These are phyloP conservation scores for Peromyscus nudipes DNA, from an alignment of 2,797 vertebrate genomes.

Conservation along the genomic window DNA sequence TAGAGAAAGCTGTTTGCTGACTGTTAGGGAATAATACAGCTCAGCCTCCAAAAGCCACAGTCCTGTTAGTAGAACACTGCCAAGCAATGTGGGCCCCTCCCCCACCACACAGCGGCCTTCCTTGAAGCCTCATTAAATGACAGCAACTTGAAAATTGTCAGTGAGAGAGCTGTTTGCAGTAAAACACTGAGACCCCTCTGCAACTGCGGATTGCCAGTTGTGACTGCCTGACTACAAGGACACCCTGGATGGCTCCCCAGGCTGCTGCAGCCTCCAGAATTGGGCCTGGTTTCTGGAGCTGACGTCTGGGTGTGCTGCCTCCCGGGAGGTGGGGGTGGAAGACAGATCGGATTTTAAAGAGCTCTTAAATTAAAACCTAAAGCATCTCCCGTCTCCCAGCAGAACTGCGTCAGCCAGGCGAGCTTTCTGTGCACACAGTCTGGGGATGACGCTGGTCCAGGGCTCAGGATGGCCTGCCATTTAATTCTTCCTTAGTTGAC, in stretches of 20 bases:
- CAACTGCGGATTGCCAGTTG: slow-evolving; percentile 38
- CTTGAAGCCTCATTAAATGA: slow-evolving; percentile 65
- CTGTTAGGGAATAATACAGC: slow-evolving; percentile 54
- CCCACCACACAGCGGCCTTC: slow-evolving; percentile 1
- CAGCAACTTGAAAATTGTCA: slow-evolving; percentile 65
- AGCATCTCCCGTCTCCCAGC: slow-evolving; percentile 12
- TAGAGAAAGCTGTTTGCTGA: not conserved
- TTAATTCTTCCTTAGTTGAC: slow-evolving; percentile 73
- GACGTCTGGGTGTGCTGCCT: slow-evolving; percentile 69
- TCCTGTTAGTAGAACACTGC: not conserved
- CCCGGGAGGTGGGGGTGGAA: slow-evolving; percentile 44
- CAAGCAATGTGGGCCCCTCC: slow-evolving; percentile 31
- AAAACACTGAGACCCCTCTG: slow-evolving; percentile 33
- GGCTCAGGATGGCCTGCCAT: slow-evolving; percentile 71
- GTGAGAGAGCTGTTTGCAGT: slow-evolving; percentile 43
- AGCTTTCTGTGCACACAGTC: not conserved
- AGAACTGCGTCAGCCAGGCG: not conserved
- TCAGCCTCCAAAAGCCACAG: slow-evolving; percentile 35
- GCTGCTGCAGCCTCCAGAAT: slow-evolving; percentile 56
- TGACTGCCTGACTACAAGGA: slow-evolving; percentile 58
- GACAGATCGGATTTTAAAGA: slow-evolving; percentile 66
- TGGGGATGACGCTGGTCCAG: slow-evolving; percentile 71
- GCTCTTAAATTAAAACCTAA: slow-evolving; percentile 75
- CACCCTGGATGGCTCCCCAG: slow-evolving; percentile 62
- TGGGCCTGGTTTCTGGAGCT: slow-evolving; percentile 64